Evolutionary conservation across 1,140 invertebrate species (phyloP), one percentile per base, ranked within the genome.

Genomic region (Leucophenga varia): DNA sequence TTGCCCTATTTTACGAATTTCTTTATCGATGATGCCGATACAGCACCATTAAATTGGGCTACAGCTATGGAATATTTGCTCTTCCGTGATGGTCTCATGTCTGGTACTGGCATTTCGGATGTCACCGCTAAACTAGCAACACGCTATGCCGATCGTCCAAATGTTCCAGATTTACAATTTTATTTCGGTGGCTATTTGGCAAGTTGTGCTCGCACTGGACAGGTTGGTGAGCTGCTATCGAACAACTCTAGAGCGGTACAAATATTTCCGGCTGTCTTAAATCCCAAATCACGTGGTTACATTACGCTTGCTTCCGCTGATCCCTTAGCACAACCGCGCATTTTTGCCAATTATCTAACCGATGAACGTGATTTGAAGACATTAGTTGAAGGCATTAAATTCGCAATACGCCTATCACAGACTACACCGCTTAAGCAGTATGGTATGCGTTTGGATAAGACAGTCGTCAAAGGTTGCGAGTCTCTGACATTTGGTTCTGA

Each of bases 121-220:
- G 87, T 89, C 5, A 91, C 89, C 0, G 91, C 83, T 0, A 87
- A 93, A 70, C 78, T 93, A 21, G 87, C 91, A 55, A 87, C 89
- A 0, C 90, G 87, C 64, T 92, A 86, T 68, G 83, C 86, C 1
- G 83, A 92, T 58, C 80, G 83, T 0, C 83, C 86, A 1, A 89
- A 93, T 64, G 82, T 86, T 63, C 91, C 91, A 0, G 92, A 95
- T 63, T 75, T 93, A 0, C 91, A 95, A 64, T 80, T 88, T 25
- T 93, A 92, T 76, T 93, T 93, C 64, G 85, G 89, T 6, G 89
- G 89, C 0, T 91, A 89, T 61, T 74, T 90, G 32, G 89, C 89
- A 0, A 86, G 89, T 59, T 91, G 89, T 57, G 87, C 88, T 4
- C 83, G 84, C 61, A 91, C 88, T 0, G 89, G 89, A n/a, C 88